Percentiles rank a stretch among this genome's conserved stretches.
Evolutionary conservation across 2,888 invertebrate species (phyloP).

Genomic region (Ophion costatus): DNA sequence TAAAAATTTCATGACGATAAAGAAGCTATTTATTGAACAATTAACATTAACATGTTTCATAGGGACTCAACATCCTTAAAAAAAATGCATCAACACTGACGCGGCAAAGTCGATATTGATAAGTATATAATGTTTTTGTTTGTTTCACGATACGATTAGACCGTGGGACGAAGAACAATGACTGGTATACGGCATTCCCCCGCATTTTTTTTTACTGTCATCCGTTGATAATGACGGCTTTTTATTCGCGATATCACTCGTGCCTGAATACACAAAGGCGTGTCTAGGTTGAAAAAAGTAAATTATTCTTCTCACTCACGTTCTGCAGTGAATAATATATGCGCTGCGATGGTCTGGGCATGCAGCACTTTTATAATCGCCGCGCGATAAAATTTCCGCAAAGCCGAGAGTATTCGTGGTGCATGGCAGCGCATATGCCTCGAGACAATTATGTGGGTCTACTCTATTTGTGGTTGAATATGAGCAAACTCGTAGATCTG

Average conservation of each 20-base stretch:
- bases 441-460: neutral
- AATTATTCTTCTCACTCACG: neutral
- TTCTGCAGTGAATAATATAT: conserved; percentile 13
- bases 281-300: neutral
- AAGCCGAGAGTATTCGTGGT: neutral
- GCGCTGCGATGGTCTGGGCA: conserved; percentile 23
- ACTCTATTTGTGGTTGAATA: neutral
- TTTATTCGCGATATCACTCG: conserved; percentile 34
- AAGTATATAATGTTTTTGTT: conserved; percentile 13
- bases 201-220: conserved; percentile 9
- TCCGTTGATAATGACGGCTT: conserved; percentile 38
- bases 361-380: conserved; percentile 26
- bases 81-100: conserved; percentile 1
- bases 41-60: too few species aligned
- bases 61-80: too few species aligned
- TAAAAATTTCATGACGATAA: too few species aligned
- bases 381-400: conserved; percentile 29
- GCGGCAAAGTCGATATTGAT: conserved; percentile 8
- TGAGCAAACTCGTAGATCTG: neutral
- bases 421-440: neutral
- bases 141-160: conserved; percentile 14
- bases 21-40: too few species aligned
- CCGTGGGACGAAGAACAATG: conserved; percentile 40
- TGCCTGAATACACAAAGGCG: conserved; percentile 24
- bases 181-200: conserved; percentile 11